These are phyloP conservation scores for Psilopogon haemacephalus DNA, from an alignment of 2,113 vertebrate species.

Conservation along the genomic window DNA sequence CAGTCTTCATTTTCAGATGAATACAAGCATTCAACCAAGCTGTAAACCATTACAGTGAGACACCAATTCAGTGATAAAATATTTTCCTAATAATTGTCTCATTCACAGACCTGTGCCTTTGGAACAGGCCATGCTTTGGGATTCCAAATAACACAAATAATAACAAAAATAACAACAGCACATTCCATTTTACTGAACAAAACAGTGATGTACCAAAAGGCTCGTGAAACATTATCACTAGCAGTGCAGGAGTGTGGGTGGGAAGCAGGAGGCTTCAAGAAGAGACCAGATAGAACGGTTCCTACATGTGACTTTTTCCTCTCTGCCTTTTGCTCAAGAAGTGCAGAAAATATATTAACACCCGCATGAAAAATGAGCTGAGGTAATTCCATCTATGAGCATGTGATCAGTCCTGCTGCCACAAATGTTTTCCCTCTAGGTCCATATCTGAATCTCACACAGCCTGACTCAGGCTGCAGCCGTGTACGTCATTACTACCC, in stretches of 20 bases:
- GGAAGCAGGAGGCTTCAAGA: conserved; percentile 45
- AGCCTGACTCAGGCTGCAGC: conserved; percentile 56
- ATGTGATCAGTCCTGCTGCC: conserved; percentile 18
- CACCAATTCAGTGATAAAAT: neutral
- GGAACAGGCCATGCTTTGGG: neutral
- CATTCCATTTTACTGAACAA: neutral
- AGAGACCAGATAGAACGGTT: conserved; percentile 32
- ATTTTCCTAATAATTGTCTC: neutral
- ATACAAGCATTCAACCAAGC: neutral
- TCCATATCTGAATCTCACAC: conserved; percentile 29
- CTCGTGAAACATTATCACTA: neutral
- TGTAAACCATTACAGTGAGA: neutral
- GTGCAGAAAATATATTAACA: conserved; percentile 22
- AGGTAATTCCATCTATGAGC: conserved; percentile 63
- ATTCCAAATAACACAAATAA: conserved; percentile 21
- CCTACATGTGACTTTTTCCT: neutral
- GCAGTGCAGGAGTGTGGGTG: conserved; percentile 44
- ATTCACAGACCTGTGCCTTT: neutral
- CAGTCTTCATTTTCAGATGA: conserved; percentile 39
- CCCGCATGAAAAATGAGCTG: conserved; percentile 56
- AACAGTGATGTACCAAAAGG: conserved; percentile 5
- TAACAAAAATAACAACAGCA: neutral
- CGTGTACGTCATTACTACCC: conserved; percentile 6
- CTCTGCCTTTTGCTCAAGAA: conserved; percentile 25
- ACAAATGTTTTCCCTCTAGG: conserved; percentile 59